Percentiles rank a stretch among this genome's conserved stretches.
Conservation (phyloP, 1,140 invertebrate genomes). For the Reticulitermes speratus region DNA sequence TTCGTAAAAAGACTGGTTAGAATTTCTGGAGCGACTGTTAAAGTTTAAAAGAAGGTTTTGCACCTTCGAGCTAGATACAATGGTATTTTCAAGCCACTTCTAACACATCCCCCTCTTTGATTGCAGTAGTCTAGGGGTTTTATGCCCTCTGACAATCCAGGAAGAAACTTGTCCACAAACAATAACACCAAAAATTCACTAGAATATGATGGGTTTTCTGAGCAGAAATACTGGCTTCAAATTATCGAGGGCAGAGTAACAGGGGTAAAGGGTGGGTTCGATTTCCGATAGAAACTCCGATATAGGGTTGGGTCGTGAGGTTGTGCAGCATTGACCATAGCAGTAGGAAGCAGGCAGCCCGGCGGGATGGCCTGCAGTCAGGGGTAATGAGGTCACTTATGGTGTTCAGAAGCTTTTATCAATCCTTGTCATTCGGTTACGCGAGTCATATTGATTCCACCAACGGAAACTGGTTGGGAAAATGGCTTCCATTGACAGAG, state of each 20-base stretch:
- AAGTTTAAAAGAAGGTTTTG: too few species aligned
- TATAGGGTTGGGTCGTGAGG: not conserved
- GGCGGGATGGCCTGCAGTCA: not conserved
- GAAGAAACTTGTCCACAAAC: not conserved
- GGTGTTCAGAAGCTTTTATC: not conserved
- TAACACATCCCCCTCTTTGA: too few species aligned
- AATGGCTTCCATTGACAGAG: not conserved
- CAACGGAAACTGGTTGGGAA: not conserved
- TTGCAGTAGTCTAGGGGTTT: too few species aligned
- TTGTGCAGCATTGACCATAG: not conserved
- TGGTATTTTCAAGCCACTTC: too few species aligned
- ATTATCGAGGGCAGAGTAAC: not conserved
- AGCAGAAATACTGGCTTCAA: slow-evolving; percentile 5
- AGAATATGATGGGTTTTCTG: not conserved
- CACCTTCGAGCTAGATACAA: too few species aligned
- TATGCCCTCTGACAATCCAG: too few species aligned
- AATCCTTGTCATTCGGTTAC: not conserved
- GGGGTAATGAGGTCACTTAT: slow-evolving; percentile 10
- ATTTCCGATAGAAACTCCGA: not conserved
- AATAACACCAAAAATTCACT: not conserved
- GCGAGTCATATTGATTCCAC: not conserved
- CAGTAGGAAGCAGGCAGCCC: not conserved
- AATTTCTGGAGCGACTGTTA: too few species aligned
- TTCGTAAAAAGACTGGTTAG: too few species aligned
- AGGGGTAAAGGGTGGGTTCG: not conserved